phyloP scores from a whole-genome alignment of 2,797 vertebrate genomes.

The Poeciliopsis presidionis region DNA sequence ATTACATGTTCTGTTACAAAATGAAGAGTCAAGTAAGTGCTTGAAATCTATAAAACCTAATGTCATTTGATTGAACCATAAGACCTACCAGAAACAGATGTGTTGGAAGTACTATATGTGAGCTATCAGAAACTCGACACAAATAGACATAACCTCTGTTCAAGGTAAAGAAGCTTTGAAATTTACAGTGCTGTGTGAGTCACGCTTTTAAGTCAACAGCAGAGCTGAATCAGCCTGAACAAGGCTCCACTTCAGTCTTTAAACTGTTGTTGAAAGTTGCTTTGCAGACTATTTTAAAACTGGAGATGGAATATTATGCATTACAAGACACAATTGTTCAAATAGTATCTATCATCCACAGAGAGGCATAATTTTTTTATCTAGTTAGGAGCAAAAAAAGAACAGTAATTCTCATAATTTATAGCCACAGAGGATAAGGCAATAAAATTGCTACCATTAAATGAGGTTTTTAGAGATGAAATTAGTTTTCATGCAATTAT shows the following conservation, averaged over 20 bases:
- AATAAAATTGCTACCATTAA: conserved; percentile 74
- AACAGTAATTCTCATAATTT: conserved; percentile 71
- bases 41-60: not conserved
- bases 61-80: not conserved
- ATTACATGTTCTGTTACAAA: not conserved
- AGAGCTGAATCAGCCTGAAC: conserved; percentile 18
- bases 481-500: conserved; percentile 80
- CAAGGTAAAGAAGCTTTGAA: conserved; percentile 10
- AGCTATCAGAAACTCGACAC: not conserved
- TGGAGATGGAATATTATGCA: conserved; percentile 31
- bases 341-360: conserved; percentile 63
- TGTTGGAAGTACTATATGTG: not conserved
- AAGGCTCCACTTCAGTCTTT: conserved; percentile 8
- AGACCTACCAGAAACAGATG: not conserved
- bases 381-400: conserved; percentile 60
- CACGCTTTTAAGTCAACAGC: conserved; percentile 14
- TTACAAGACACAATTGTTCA: conserved; percentile 61
- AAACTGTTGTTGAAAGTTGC: conserved; percentile 29
- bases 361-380: conserved; percentile 64
- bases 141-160: not conserved
- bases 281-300: conserved; percentile 30
- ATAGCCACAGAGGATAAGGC: conserved; percentile 67
- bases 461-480: conserved; percentile 74
- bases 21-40: not conserved
- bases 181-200: conserved; percentile 11